Conservation (phyloP, 2,797 vertebrate genomes). For the Atherinosoma microstoma region DNA sequence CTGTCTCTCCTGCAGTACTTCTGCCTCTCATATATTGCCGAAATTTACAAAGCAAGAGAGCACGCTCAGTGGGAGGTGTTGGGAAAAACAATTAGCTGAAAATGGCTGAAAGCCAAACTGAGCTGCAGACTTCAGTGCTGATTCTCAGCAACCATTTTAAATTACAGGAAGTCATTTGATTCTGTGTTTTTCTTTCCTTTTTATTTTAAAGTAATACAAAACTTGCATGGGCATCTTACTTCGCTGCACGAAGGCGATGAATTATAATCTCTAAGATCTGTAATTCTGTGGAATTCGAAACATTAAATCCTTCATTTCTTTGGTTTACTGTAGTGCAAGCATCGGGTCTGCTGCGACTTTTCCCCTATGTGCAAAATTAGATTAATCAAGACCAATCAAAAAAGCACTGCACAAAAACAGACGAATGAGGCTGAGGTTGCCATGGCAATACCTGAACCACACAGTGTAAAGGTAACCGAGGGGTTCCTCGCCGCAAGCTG, state of each 20-base stretch:
- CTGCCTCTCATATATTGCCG: conserved; percentile 32
- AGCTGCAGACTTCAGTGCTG: conserved; percentile 42
- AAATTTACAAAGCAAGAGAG: conserved; percentile 36
- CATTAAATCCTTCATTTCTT: conserved; percentile 3
- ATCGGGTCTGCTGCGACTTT: background rate
- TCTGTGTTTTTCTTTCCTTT: background rate
- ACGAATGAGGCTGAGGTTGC: conserved; percentile 24
- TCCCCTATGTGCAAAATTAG: conserved; percentile 27
- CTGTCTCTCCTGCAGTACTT: background rate
- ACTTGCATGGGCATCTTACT: background rate
- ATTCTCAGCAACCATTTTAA: conserved; percentile 40
- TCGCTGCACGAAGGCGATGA: background rate
- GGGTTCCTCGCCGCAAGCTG: background rate
- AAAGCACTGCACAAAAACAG: background rate
- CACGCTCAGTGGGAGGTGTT: conserved; percentile 34
- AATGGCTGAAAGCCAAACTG: conserved; percentile 48
- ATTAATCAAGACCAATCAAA: conserved; percentile 22
- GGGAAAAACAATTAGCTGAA: conserved; percentile 52
- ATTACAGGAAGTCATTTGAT: conserved; percentile 41
- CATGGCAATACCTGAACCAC: conserved; percentile 18
- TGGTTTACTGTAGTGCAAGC: background rate
- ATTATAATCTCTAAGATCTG: background rate
- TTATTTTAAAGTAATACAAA: conserved; percentile 14
- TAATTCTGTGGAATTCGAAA: background rate
- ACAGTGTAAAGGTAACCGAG: conserved; percentile 9